A percentile compares a stretch with the other conserved stretches of the same genome.
Conservation (phyloP, 2,113 vertebrate species). For the Cygnus buccinator region DNA sequence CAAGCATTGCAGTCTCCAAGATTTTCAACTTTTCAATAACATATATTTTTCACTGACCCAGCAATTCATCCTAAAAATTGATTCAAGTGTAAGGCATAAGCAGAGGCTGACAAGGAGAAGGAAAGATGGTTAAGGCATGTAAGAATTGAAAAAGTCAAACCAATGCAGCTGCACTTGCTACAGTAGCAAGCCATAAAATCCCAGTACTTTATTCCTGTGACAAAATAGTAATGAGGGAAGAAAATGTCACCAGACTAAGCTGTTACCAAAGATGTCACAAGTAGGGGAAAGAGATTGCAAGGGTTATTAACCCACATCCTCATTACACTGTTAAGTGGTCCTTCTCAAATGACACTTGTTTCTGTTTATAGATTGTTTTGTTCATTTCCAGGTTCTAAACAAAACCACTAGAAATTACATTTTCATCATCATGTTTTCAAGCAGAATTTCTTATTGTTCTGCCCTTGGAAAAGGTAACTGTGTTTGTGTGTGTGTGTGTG, state of each 20-base stretch:
- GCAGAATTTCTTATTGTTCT: background rate
- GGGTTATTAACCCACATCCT: conserved; percentile 21
- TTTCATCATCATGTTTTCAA: background rate
- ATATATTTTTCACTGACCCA: background rate
- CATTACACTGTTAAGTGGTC: background rate
- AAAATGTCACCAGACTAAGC: conserved; percentile 30
- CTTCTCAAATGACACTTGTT: background rate
- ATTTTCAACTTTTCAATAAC: background rate
- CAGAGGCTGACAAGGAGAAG: background rate
- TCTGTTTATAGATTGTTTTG: background rate
- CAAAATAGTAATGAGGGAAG: conserved; percentile 29
- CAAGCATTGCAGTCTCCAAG: background rate
- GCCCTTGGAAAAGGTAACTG: background rate
- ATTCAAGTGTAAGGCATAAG: background rate
- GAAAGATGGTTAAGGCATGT: background rate
- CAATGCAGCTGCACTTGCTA: background rate
- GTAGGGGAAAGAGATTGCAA: conserved; percentile 19
- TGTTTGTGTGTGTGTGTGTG: background rate
- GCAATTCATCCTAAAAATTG: background rate
- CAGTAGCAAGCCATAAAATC: background rate
- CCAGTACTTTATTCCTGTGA: background rate
- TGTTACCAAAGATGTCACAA: conserved; percentile 21
- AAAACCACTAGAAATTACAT: background rate
- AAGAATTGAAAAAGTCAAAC: background rate
- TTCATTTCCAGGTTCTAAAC: conserved; percentile 13